A percentile compares a stretch with the other conserved stretches of the same genome.
phyloP scores from a whole-genome alignment of 2,888 invertebrate species.

The Tridacna crocea region DNA sequence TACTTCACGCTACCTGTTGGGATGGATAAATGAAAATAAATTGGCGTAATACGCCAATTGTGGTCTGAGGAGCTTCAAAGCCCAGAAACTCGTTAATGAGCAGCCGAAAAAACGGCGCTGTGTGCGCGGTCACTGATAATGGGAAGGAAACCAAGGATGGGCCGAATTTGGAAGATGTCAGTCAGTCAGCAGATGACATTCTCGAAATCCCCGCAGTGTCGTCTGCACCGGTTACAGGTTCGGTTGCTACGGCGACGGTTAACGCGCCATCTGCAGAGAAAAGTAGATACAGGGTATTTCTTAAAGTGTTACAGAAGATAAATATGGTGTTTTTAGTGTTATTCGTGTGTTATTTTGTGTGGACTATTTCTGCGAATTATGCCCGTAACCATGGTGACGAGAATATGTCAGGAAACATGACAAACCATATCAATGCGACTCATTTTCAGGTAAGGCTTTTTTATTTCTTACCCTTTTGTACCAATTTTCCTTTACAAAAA shows the following conservation, averaged over 20 bases:
- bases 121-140: slow-evolving; percentile 31
- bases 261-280: slow-evolving; percentile 12
- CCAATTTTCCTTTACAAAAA: too few species aligned
- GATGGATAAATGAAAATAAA: slow-evolving; percentile 25
- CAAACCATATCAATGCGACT: slow-evolving; percentile 27
- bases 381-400: slow-evolving; percentile 34
- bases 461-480: background rate
- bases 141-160: slow-evolving; percentile 11
- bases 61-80: slow-evolving; percentile 39
- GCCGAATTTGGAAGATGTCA: slow-evolving; percentile 32
- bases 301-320: slow-evolving; percentile 63
- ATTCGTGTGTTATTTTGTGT: slow-evolving; percentile 67
- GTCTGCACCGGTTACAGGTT: slow-evolving; percentile 31
- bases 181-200: slow-evolving; percentile 47
- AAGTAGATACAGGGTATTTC: slow-evolving; percentile 41
- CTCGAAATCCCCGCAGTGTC: slow-evolving; percentile 33
- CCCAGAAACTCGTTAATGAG: slow-evolving; percentile 41
- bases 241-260: slow-evolving; percentile 2
- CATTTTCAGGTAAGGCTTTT: slow-evolving; percentile 30
- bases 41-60: slow-evolving; percentile 23
- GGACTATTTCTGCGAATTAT: slow-evolving; percentile 68
- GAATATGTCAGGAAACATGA: slow-evolving; percentile 27
- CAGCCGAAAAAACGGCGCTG: slow-evolving; percentile 31
- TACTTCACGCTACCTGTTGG: background rate
- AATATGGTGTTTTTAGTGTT: slow-evolving; percentile 68